Base-by-base conservation (phyloP, 2,797 vertebrate genomes). In the Chaunax sp. region DNA sequence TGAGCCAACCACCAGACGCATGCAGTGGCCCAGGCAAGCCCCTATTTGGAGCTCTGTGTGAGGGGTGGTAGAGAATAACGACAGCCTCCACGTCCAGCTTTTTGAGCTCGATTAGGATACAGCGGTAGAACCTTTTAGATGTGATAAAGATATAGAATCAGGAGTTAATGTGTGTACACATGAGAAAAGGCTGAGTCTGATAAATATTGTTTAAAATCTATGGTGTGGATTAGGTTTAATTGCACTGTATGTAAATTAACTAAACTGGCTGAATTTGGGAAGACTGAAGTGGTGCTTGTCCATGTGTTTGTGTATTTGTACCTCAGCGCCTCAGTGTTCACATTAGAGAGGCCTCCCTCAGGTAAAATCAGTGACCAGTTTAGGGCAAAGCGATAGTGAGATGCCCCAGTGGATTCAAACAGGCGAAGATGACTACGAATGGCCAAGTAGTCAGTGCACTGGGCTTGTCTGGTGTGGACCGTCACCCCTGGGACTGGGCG, bases 311-410 rank as follows among this genome's bases (percentile, higher is more conserved):
- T n/a, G n/a, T 28, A 13, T 71, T 69, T 55, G 12, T 88, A 93
- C 92, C 94, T 89, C 14, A 99, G 85, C 26, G 92, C 94, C 40
- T 96, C 95, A 13, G 66, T 88, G 87, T 98, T 95, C 15, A 94
- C 83, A 9, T 70, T 59, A 0, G 94, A 94, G 58, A 91, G 63
- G 76, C 96, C 91, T 37, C 97, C 96, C 0, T 91, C 89, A 55
- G 97, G 97, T 77, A 98, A 86, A 85, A 99, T 92, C 7, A 95
- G 88, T 3, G 96, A 92, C 98, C 98, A 99, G 86, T 97, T 96
- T 37, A 99, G 93, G 38, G 97, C 95, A 28, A 99, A 98, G 81
- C 95, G 92, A 68, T 96, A 99, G 76, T 97, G 95, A 19, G 95
- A 93, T 23, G 96, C 92, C 71, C 95, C 95, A 44, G 95, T 93